These are phyloP conservation scores for Linurgus olivaceus DNA, from an alignment of 2,797 vertebrate species.

Conservation along the genomic window DNA sequence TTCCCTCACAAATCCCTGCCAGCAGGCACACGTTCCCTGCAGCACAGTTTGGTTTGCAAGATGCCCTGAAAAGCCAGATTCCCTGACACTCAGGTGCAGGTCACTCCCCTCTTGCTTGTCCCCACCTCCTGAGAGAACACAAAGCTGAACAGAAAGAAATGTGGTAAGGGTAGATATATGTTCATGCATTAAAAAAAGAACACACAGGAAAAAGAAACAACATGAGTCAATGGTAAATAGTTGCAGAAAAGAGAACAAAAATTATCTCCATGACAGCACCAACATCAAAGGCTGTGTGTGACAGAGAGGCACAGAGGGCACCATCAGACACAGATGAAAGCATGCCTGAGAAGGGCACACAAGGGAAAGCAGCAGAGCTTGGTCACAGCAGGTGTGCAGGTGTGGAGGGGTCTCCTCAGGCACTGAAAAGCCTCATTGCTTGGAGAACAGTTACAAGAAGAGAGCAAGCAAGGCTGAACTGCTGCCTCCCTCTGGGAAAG, in stretches of 20 bases:
- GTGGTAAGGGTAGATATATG: not conserved
- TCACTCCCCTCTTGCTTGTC: not conserved
- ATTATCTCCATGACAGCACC: not conserved
- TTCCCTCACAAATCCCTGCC: not conserved
- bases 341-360: not conserved
- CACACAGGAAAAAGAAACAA: not conserved
- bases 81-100: not conserved
- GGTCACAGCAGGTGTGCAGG: not conserved
- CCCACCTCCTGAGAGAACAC: not conserved
- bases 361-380: not conserved
- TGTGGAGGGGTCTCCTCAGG: not conserved
- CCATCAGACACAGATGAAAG: not conserved
- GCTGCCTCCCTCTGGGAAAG: not conserved
- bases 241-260: not conserved
- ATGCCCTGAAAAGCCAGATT: not conserved
- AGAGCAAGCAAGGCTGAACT: not conserved
- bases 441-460: not conserved
- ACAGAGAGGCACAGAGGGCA: not conserved
- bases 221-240: not conserved
- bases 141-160: not conserved
- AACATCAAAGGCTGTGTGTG: not conserved
- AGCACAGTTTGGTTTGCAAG: not conserved
- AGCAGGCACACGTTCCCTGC: not conserved
- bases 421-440: not conserved
- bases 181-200: not conserved